Evolutionary conservation across 2,113 vertebrate species (phyloP), one percentile per base, ranked within the genome.

Genomic region (Ifrita kowaldi): DNA sequence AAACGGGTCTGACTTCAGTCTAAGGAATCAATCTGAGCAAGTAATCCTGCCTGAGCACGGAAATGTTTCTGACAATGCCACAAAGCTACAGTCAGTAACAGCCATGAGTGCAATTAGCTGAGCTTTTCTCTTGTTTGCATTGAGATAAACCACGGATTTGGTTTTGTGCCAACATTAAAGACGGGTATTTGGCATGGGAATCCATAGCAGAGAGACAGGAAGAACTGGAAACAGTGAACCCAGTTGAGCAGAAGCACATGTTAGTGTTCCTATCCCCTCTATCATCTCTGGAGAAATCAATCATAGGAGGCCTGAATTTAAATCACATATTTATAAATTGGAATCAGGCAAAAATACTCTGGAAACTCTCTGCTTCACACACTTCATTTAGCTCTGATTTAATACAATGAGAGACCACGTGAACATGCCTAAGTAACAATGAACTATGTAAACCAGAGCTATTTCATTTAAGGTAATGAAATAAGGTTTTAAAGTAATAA

Each of bases 1-100:
- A 93, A 97, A 98, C 62, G 42, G n/a, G n/a, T 52, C 96, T 89
- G 92, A 90, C n/a, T 98, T 98, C 79, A 98, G 97, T 42, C 93
- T 93, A 35, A 89, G 46, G 74, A 63, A 16, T 12, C n/a, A 47
- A 16, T 46, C 93, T 14, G 97, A 96, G 97, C 98, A 96, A 98
- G 97, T 96, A 77, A 83, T 85, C 71, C 92, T 39, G 22, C 23
- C n/a, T 37, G 76, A 85, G 59, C 42, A 63, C 23, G 62, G 42
- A 52, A 59, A 37, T 37, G 46, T 9, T 87, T 76, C 30, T 78
- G 39, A 68, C 75, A 88, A 19, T 60, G 67, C 37, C 50, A 10
- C 1, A 1, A 3, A 49, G 60, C 37, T 33, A 24, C 23, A 35
- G 33, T 42, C 26, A 35, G 9, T 49, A 60, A 37, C 13, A 44